These are phyloP conservation scores for Perizoma flavofasciatum DNA, from an alignment of 2,888 invertebrate species.

Conservation along the genomic window DNA sequence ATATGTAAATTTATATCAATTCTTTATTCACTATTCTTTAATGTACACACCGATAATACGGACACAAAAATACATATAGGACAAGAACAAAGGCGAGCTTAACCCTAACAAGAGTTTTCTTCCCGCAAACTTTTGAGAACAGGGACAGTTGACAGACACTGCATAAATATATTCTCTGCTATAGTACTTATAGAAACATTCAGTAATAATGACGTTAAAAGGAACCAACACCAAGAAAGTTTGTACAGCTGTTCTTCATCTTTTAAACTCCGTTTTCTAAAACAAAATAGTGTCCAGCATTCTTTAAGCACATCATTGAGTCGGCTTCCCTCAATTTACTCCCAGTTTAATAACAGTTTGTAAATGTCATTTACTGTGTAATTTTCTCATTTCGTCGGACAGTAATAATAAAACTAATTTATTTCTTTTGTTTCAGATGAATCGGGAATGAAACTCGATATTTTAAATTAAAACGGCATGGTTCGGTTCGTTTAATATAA, in stretches of 20 bases:
- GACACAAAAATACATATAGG: too few relatives aligned
- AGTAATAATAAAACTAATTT: constrained; percentile 30
- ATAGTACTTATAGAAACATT: too few relatives aligned
- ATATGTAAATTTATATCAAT: too few relatives aligned
- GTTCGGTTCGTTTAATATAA: constrained; percentile 18
- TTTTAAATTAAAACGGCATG: constrained; percentile 28
- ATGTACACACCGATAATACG: too few relatives aligned
- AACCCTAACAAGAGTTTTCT: too few relatives aligned
- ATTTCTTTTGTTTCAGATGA: constrained; percentile 46
- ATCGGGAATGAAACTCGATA: constrained; percentile 29
- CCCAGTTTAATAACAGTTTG: constrained; percentile 19
- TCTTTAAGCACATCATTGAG: constrained; percentile 22
- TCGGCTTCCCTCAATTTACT: constrained; percentile 17
- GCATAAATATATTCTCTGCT: too few relatives aligned
- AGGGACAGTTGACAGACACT: too few relatives aligned
- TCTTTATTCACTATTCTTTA: too few relatives aligned
- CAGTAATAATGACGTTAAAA: too few relatives aligned
- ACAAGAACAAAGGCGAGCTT: too few relatives aligned
- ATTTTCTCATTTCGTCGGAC: constrained; percentile 20
- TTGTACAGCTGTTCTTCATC: not conserved
- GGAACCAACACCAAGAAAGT: too few relatives aligned
- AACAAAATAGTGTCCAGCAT: constrained; percentile 24
- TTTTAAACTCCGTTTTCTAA: constrained; percentile 3
- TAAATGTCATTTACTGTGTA: constrained; percentile 21
- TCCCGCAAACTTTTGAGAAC: too few relatives aligned